Evolutionary conservation across 2,797 vertebrate genomes (phyloP), one percentile per base, ranked within the genome.

Genomic region (Coccyzus lansbergi): DNA sequence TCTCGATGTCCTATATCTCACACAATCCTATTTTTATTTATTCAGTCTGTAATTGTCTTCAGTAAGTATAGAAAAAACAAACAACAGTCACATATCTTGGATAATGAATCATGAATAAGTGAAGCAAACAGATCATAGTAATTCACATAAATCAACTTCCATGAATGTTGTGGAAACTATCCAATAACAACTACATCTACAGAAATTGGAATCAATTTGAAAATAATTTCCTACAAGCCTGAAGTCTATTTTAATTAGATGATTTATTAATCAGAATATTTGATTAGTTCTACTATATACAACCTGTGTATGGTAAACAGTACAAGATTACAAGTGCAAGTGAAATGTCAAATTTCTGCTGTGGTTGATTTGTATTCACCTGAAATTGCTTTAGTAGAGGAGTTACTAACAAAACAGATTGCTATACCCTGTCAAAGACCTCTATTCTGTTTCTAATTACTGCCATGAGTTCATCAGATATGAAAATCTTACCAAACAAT

Each of bases 361-460:
- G 17, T 49, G 36, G 25, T 40, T 86, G 14, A 87, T 88, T 80
- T 64, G 29, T 87, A 79, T 89, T 80, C 29, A 67, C 26, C 51
- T 63, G 46, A 65, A 93, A 40, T 4, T 75, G 7, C 28, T 81
- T 92, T 81, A 72, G 26, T 79, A 79, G 15, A 75, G 28, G 29
- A 86, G 9, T 62, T 88, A 48, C 22, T 51, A 18, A 46, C 58
- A 89, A 85, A 95, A 51, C 24, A 85, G 31, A 83, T 71, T 74
- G 24, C 13, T 83, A 14, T 49, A 56, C 24, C 36, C 86, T 88
- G 49, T 82, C 5, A 42, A 77, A 85, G 6, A 65, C 7, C 25
- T 79, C 62, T 81, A 75, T 75, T 90, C 31, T 21, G 31, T 82
- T 83, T 94, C 86, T 94, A 88, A 90, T 72, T 90, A 25, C 42